A percentile compares a stretch with the other conserved stretches of the same genome.
phyloP scores from a whole-genome alignment of 2,888 invertebrate genomes.

The Tetranychus piercei region DNA sequence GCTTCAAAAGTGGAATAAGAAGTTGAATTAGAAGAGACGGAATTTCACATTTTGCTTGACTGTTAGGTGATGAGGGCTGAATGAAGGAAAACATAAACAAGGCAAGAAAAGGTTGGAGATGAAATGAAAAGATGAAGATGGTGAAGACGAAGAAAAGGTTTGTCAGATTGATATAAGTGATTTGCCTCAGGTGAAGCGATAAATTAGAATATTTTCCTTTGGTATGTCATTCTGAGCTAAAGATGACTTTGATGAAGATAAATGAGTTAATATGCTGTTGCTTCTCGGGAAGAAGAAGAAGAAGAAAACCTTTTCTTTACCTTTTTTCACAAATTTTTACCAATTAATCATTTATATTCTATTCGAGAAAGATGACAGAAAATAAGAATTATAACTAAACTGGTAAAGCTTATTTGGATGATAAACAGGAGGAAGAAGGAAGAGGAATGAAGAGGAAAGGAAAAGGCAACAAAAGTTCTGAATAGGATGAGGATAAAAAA shows the following conservation, averaged over 20 bases:
- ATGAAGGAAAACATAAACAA: neutral
- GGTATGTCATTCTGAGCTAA: neutral
- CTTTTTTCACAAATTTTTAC: neutral
- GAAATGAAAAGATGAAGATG: neutral
- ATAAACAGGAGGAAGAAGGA: too few species aligned
- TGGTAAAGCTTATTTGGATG: too few species aligned
- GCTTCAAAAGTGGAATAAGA: too few species aligned
- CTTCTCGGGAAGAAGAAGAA: neutral
- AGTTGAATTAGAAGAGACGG: too few species aligned
- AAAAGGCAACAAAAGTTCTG: too few species aligned
- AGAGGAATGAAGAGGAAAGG: too few species aligned
- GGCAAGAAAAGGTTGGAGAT: neutral
- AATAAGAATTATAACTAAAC: neutral
- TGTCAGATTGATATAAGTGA: neutral
- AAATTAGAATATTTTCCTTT: neutral
- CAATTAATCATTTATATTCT: neutral
- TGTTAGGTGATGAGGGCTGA: neutral
- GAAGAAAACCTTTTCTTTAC: neutral
- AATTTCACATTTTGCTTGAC: neutral
- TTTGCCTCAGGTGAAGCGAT: neutral
- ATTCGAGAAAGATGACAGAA: neutral
- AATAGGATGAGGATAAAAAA: too few species aligned
- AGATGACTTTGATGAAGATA: constrained; percentile 1
- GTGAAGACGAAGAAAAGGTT: neutral
- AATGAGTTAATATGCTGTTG: constrained; percentile 1